Percentiles rank a stretch among this genome's conserved stretches.
Evolutionary conservation across 2,797 vertebrate species (phyloP).

Genomic region (Sebastes minor): DNA sequence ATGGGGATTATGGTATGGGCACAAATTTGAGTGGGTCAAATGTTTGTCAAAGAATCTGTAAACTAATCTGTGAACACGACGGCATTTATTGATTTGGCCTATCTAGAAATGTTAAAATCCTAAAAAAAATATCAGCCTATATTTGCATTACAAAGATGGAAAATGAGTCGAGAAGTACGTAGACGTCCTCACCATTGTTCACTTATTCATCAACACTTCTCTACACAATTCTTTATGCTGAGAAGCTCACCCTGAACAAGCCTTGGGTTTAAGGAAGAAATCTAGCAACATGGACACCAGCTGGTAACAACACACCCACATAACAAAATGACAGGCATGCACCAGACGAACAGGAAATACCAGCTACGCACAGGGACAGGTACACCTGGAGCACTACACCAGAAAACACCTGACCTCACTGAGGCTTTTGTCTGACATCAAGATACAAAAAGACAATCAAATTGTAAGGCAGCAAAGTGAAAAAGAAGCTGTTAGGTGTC

Average conservation of each 20-base stretch:
- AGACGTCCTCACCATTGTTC: too few species aligned
- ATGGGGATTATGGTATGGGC: neutral
- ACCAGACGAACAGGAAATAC: constrained; percentile 69
- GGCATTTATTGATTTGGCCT: neutral
- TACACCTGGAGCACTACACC: neutral
- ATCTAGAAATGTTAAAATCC: neutral
- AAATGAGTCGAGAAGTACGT: neutral
- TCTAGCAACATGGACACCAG: constrained; percentile 7
- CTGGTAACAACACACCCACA: constrained; percentile 45
- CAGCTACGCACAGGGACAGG: constrained; percentile 3
- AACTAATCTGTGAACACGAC: neutral
- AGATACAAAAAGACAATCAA: neutral
- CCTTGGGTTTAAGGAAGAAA: neutral
- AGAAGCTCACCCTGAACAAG: neutral
- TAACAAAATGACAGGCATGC: constrained; percentile 21
- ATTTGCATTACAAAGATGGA: neutral
- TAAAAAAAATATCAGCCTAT: neutral
- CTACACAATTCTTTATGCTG: neutral
- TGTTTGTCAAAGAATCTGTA: neutral
- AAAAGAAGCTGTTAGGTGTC: neutral
- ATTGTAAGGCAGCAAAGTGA: neutral
- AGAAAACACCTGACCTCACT: neutral
- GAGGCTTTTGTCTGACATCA: neutral
- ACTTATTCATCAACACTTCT: neutral
- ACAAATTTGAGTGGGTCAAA: neutral